Percentiles rank a stretch among this genome's conserved stretches.
These are phyloP conservation scores for Belonocnema kinseyi DNA, from an alignment of 1,140 invertebrate species.

Conservation along the genomic window DNA sequence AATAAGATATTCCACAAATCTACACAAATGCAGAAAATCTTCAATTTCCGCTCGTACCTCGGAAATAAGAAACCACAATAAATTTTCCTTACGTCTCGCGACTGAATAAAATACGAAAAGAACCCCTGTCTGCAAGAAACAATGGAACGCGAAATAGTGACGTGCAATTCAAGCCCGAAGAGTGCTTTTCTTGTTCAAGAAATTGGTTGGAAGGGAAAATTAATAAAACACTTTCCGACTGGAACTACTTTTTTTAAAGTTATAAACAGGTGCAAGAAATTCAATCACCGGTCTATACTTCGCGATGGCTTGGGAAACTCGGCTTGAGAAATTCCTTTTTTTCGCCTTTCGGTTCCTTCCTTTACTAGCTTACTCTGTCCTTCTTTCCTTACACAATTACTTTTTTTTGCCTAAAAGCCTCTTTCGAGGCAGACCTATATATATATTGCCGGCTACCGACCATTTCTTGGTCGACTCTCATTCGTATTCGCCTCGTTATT, in stretches of 20 bases:
- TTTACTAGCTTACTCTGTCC: neutral
- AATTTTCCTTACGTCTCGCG: neutral
- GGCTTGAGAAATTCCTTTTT: constrained; percentile 23
- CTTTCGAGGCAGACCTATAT: constrained; percentile 13
- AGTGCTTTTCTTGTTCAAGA: neutral
- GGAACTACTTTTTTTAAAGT: neutral
- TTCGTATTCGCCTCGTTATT: constrained; percentile 51
- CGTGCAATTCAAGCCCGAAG: neutral
- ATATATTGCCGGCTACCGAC: constrained; percentile 34
- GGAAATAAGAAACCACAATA: neutral
- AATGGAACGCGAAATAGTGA: neutral
- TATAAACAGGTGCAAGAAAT: constrained; percentile 29
- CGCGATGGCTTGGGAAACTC: neutral
- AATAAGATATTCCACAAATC: neutral
- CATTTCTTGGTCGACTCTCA: constrained; percentile 45
- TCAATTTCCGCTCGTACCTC: neutral
- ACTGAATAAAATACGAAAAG: constrained; percentile 1
- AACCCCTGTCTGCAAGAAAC: neutral
- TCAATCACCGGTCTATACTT: constrained; percentile 16
- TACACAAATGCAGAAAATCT: neutral
- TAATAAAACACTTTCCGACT: constrained; percentile 25
- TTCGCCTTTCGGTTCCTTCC: neutral
- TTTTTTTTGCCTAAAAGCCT: constrained; percentile 7
- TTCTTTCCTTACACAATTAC: neutral
- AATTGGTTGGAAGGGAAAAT: neutral